Conservation (phyloP, 2,113 vertebrate genomes). For the Panthera uncia region DNA sequence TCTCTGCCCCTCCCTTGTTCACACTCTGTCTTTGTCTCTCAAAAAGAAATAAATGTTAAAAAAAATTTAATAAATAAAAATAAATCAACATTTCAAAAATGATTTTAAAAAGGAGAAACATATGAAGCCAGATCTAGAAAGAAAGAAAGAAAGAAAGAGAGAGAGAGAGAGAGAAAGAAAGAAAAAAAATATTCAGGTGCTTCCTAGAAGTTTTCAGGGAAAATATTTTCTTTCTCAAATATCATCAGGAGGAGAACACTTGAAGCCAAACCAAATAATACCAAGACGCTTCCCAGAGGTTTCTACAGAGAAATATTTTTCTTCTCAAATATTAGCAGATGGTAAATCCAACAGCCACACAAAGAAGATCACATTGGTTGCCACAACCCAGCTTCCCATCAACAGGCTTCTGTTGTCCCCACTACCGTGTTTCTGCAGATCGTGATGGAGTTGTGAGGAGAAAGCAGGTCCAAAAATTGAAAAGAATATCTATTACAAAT, state of each 20-base stretch:
- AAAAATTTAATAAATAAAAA: too few species aligned
- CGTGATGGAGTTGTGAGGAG: background rate
- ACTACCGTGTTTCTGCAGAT: background rate
- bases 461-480: background rate
- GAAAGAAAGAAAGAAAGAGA: too few species aligned
- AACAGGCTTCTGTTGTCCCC: background rate
- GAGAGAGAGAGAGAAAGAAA: too few species aligned
- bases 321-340: conserved; percentile 37
- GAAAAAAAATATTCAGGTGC: background rate
- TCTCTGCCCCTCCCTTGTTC: too few species aligned
- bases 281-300: conserved; percentile 40
- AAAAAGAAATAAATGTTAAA: too few species aligned
- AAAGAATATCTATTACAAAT: background rate
- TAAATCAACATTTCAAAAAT: too few species aligned
- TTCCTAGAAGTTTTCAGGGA: background rate
- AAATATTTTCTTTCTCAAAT: conserved; percentile 15
- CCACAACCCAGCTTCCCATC: background rate
- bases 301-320: conserved; percentile 20
- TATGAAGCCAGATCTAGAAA: background rate
- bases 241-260: background rate
- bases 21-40: too few species aligned
- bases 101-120: background rate
- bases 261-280: conserved; percentile 42
- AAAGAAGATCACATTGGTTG: background rate
- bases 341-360: background rate